phyloP scores from a whole-genome alignment of 2,113 vertebrate species.

The Panurus biarmicus region DNA sequence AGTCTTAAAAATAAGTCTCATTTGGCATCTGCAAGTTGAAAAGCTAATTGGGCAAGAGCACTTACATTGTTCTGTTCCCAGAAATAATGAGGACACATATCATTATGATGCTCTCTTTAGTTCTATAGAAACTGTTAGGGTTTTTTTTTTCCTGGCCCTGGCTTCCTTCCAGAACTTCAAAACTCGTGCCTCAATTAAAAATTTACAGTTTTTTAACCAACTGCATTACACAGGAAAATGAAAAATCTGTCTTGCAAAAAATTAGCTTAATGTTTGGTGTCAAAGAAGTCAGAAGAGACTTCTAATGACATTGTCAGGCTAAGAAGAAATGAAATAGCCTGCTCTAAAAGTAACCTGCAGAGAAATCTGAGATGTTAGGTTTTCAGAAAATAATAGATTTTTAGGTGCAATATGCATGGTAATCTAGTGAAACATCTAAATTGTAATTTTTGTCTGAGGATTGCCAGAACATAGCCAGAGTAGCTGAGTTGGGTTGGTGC shows the following conservation, averaged over 20 bases:
- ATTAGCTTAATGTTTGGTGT: not conserved
- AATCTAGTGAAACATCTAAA: not conserved
- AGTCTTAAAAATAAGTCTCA: constrained; percentile 24
- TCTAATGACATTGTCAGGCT: not conserved
- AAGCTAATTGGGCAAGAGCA: constrained; percentile 30
- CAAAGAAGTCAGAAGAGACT: not conserved
- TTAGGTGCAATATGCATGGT: not conserved
- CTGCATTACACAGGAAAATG: not conserved
- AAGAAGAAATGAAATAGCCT: not conserved
- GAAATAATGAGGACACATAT: not conserved
- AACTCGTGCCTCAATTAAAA: not conserved
- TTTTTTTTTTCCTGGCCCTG: not conserved
- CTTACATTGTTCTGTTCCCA: constrained; percentile 34
- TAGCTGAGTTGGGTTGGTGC: not conserved
- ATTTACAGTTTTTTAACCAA: not conserved
- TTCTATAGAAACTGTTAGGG: not conserved
- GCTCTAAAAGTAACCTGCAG: not conserved
- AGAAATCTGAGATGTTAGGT: not conserved
- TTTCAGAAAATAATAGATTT: not conserved
- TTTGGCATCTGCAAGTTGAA: constrained; percentile 33
- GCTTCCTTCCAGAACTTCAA: not conserved
- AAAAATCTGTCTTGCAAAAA: not conserved
- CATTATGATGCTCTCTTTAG: constrained; percentile 4
- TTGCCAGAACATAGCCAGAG: not conserved
- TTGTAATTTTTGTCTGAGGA: not conserved